Base-by-base conservation (phyloP, 2,113 vertebrate species). In the Crotalus helleri region DNA sequence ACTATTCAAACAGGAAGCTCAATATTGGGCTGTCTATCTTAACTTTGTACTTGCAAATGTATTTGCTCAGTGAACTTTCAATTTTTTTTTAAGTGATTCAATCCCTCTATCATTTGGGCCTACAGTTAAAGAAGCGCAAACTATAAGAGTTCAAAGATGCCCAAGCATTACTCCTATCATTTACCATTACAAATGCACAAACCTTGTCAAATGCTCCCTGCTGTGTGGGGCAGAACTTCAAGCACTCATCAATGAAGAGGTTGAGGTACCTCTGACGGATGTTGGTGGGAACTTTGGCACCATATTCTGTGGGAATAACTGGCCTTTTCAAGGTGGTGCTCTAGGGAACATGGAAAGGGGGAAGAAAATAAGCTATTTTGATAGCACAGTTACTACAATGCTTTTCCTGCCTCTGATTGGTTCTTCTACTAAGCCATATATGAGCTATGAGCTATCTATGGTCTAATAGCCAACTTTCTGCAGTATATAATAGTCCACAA, bases 241-340 rank as follows among this genome's bases (percentile, higher is more conserved):
- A 97, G 93, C 99, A 99, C 96, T 99, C 99, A 13, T 99, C 99
- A 2, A 99, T 99, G 97, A 99, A 99, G 90, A 98, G 97, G 94
- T 98, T 99, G 97, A 99, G 99, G 95, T 99, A 99, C 92, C 99
- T 98, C 95, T 99, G 99, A 33, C 99, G 99, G 95, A 99, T 94
- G 94, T 98, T 99, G 1, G 98, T 99, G 93, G 99, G 99, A 91
- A 99, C 99, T 96, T 99, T 99, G 96, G 98, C 98, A 85, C 99
- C 99, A 61, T 99, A 99, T 93, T 99, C 99, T 46, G 98, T 97
- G 53, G 99, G 99, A 96, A 99, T 99, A 95, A 99, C 93, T 3
- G 99, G 99, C 57, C 99, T 98, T 97, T 98, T 99, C 97, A 99
- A 97, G 2, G 97, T 97, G 91, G 98, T n/a, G 93, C 98, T 99